These are phyloP conservation scores for Mamestra configurata DNA, from an alignment of 1,140 invertebrate genomes.

Conservation along the genomic window DNA sequence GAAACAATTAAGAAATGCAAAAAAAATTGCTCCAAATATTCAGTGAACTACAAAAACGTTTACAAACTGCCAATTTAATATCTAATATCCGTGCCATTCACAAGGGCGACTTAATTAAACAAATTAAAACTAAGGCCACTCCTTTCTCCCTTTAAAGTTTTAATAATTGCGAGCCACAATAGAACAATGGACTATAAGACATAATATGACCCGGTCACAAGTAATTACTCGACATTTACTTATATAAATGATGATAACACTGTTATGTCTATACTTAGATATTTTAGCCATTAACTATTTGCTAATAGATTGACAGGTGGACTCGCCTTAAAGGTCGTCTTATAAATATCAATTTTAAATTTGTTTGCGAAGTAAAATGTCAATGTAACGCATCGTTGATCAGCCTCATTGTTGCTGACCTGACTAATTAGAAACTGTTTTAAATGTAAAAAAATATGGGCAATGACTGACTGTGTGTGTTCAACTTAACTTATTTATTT, in stretches of 20 bases:
- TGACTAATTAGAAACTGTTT: neutral
- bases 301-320: slow-evolving; percentile 5
- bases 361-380: neutral
- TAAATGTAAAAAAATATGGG: neutral
- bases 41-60: slow-evolving; percentile 9
- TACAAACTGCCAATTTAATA: slow-evolving; percentile 14
- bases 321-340: neutral
- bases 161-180: neutral
- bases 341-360: slow-evolving; percentile 16
- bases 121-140: neutral
- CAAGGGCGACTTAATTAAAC: neutral
- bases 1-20: neutral
- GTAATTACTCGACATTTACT: neutral
- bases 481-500: neutral
- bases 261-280: neutral
- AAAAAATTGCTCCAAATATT: neutral
- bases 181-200: slow-evolving; percentile 8
- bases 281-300: neutral
- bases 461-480: neutral
- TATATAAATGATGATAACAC: neutral
- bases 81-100: neutral
- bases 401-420: neutral
- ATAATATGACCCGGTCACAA: neutral
- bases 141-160: slow-evolving; percentile 6
- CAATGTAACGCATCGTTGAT: neutral